These are phyloP conservation scores for Ptychochromis oligacanthus DNA, from an alignment of 2,113 vertebrate species.

Conservation along the genomic window DNA sequence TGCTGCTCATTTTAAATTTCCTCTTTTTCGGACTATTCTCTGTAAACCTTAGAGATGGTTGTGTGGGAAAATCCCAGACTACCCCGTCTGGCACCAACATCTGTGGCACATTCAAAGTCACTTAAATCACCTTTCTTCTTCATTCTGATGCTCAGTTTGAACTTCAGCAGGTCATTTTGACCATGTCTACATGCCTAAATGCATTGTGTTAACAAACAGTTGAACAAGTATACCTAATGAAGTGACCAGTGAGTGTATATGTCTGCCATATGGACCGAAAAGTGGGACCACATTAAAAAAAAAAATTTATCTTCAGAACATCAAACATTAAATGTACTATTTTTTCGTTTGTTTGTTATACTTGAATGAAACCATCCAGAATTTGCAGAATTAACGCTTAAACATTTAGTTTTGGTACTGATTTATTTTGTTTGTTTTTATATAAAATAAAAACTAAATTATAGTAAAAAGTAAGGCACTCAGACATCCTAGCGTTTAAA, in stretches of 20 bases:
- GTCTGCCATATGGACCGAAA: background rate
- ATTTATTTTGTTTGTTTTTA: background rate
- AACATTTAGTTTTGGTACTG: background rate
- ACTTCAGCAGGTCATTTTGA: background rate
- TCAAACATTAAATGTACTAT: background rate
- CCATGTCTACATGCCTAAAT: too few species aligned
- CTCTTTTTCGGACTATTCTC: too few species aligned
- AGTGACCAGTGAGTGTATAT: background rate
- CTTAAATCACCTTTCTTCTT: too few species aligned
- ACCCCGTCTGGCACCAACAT: too few species aligned
- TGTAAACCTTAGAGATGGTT: too few species aligned
- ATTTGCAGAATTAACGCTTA: background rate
- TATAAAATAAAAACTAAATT: background rate
- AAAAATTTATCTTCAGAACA: background rate
- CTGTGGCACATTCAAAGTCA: too few species aligned
- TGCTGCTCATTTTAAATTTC: too few species aligned
- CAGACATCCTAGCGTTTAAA: background rate
- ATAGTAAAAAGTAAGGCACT: background rate
- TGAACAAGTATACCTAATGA: background rate
- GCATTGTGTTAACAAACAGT: background rate
- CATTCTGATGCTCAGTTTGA: background rate
- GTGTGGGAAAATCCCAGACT: too few species aligned
- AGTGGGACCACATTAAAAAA: fast-evolving
- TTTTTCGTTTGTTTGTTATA: background rate
- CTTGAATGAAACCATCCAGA: too few species aligned